phyloP scores from a whole-genome alignment of 2,113 vertebrate genomes.

The Petroica traversi region DNA sequence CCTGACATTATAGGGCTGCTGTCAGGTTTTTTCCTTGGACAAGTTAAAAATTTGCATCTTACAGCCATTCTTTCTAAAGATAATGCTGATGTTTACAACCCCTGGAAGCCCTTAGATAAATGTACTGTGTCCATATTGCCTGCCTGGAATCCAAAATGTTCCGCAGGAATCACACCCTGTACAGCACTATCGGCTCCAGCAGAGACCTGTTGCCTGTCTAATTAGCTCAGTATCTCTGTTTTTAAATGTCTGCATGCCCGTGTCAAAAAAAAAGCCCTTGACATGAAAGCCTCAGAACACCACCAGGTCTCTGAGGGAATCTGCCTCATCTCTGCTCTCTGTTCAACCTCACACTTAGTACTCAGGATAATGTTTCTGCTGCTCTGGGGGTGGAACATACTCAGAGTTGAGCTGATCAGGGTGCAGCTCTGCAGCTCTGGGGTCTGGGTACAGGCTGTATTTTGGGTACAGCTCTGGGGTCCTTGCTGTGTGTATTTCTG shows the following conservation, averaged over 20 bases:
- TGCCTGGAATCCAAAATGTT: background rate
- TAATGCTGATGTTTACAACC: constrained; percentile 16
- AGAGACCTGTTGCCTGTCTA: background rate
- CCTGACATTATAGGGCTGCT: background rate
- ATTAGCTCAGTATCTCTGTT: background rate
- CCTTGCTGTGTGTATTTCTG: background rate
- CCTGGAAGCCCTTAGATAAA: background rate
- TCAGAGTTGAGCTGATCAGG: background rate
- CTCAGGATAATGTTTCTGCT: background rate
- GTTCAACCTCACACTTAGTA: background rate
- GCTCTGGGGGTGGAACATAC: background rate
- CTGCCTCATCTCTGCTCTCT: background rate
- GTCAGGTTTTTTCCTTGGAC: background rate
- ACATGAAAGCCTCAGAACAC: background rate
- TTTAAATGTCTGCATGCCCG: background rate
- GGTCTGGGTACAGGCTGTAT: too few species aligned
- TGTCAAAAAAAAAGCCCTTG: background rate
- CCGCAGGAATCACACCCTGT: background rate
- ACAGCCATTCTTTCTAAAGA: background rate
- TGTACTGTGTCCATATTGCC: background rate
- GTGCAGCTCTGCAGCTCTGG: background rate
- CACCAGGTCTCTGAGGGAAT: background rate
- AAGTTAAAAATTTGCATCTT: background rate
- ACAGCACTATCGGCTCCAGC: background rate
- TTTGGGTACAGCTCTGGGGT: too few species aligned